These are phyloP conservation scores for Archaeoteleia sp. DNA, from an alignment of 2,888 invertebrate species.

Conservation along the genomic window DNA sequence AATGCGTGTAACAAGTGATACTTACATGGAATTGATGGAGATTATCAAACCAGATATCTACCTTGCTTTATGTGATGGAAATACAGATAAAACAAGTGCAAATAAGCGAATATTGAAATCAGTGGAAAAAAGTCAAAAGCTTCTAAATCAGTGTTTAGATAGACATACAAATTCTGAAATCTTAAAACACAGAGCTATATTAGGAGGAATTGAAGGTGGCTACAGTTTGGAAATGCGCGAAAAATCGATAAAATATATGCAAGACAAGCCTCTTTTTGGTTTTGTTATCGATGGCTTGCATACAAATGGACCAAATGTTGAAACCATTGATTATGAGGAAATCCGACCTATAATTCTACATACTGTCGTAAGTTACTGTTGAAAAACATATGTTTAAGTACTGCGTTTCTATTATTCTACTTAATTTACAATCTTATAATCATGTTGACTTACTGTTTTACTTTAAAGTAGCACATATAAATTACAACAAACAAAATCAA, in stretches of 20 bases:
- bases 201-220: slow-evolving; percentile 87
- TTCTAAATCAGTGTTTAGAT: slow-evolving; percentile 83
- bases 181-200: slow-evolving; percentile 76
- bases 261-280: slow-evolving; percentile 80
- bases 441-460: no score
- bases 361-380: slow-evolving; percentile 80
- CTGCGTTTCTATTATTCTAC: slow-evolving; percentile 1
- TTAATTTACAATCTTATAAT: slow-evolving; percentile 5
- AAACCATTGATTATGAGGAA: slow-evolving; percentile 76
- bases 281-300: slow-evolving; percentile 90
- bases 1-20: slow-evolving; percentile 79
- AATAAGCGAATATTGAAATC: slow-evolving; percentile 84
- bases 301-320: slow-evolving; percentile 81
- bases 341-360: slow-evolving; percentile 80
- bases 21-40: slow-evolving; percentile 87
- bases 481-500: no score
- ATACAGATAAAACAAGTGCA: slow-evolving; percentile 81
- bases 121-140: slow-evolving; percentile 80
- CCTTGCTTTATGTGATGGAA: slow-evolving; percentile 87
- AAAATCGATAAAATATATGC: slow-evolving; percentile 79
- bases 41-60: slow-evolving; percentile 87
- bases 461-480: no score
- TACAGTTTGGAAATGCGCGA: slow-evolving; percentile 80
- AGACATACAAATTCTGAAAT: slow-evolving; percentile 79
- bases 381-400: neutral